Conservation (phyloP, 2,888 invertebrate genomes). For the Apamea sordens region DNA sequence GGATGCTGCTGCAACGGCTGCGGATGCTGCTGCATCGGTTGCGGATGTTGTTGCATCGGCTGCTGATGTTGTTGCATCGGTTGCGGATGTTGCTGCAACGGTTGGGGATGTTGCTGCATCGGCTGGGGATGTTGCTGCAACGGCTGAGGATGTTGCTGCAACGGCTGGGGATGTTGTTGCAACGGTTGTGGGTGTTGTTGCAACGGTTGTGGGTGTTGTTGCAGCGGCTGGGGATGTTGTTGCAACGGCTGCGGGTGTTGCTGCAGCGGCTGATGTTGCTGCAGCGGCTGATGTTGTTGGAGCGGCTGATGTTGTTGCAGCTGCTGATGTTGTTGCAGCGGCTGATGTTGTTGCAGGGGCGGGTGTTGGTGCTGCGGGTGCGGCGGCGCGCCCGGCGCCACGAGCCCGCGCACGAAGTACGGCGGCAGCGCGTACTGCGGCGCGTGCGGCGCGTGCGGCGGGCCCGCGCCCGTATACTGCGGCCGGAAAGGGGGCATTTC, state of each 20-base stretch:
- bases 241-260: constrained; percentile 18
- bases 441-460: constrained; percentile 87
- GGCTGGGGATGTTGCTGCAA: constrained; percentile 65
- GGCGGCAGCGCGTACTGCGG: constrained; percentile 90
- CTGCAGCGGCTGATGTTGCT: constrained; percentile 23
- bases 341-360: constrained; percentile 67
- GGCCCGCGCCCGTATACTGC: constrained; percentile 85
- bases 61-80: constrained; percentile 24
- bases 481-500: neutral
- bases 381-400: constrained; percentile 71
- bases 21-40: constrained; percentile 42
- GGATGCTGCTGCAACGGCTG: constrained; percentile 38
- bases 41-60: constrained; percentile 29
- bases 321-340: constrained; percentile 62
- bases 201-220: constrained; percentile 18
- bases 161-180: constrained; percentile 24
- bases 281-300: constrained; percentile 70
- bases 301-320: constrained; percentile 66
- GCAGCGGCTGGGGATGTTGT: constrained; percentile 21
- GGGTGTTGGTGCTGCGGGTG: constrained; percentile 45
- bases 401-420: constrained; percentile 86
- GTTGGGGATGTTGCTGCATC: constrained; percentile 24
- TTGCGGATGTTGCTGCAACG: constrained; percentile 27
- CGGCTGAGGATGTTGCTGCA: constrained; percentile 70
- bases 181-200: constrained; percentile 17